Conservation (phyloP, 2,888 invertebrate genomes). For the Monopis laevigella region DNA sequence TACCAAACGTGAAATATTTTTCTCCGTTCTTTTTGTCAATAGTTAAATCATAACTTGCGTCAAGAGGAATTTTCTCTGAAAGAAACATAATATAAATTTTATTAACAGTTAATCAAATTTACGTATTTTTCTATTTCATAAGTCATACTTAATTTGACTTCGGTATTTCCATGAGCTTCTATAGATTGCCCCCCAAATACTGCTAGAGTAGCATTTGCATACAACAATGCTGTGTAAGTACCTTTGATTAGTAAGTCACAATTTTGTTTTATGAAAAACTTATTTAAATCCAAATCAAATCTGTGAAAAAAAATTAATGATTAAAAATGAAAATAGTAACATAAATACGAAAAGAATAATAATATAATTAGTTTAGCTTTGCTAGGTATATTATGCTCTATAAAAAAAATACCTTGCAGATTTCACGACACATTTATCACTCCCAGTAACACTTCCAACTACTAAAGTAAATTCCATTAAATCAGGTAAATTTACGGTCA, state of each 20-base stretch:
- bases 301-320: neutral
- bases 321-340: too few species aligned
- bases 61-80: slow-evolving; percentile 4
- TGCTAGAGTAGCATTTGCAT: slow-evolving; percentile 6
- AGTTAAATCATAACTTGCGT: neutral
- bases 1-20: neutral
- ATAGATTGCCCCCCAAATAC: slow-evolving; percentile 5
- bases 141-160: neutral
- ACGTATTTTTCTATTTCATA: neutral
- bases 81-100: neutral
- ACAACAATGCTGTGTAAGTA: neutral
- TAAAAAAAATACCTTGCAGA: neutral
- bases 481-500: slow-evolving; percentile 1
- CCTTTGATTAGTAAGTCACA: slow-evolving; percentile 6
- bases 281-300: slow-evolving; percentile 4
- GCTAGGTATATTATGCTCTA: too few species aligned
- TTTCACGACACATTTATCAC: slow-evolving; percentile 3
- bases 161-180: slow-evolving; percentile 6
- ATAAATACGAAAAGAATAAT: too few species aligned
- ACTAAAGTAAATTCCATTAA: slow-evolving; percentile 7
- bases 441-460: neutral
- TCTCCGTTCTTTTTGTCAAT: neutral
- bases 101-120: neutral
- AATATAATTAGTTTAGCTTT: too few species aligned
- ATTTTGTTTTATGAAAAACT: slow-evolving; percentile 1